Base-by-base conservation (phyloP, 2,797 vertebrate genomes). In the Sebastes hubbsi region DNA sequence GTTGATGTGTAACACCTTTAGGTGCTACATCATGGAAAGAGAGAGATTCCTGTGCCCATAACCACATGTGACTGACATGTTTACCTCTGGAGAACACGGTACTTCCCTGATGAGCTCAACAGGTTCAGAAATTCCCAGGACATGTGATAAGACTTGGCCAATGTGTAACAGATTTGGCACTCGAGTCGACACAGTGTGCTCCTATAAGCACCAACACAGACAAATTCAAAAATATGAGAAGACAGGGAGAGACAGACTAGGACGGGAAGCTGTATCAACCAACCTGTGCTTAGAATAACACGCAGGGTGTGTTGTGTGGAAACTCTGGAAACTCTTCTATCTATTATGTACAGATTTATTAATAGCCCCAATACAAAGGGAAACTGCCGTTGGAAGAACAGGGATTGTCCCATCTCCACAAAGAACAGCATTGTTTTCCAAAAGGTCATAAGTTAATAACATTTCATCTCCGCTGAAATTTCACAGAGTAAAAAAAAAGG, bases 161-260 rank as follows among this genome's bases (percentile, higher is more conserved):
- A 93, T 91, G 85, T 92, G 79, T 89, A 91, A 92, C 89, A 90
- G 83, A 89, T 81, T 83, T 90, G 87, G 84, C 84, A 84, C 42
- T 49, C 38, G 59, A 84, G 62, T n/a, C 9, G 22, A 36, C 29
- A 72, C 20, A 77, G 49, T 36, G 34, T 5, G 10, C 27, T 83
- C 12, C 38, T 38, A 4, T 36, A 61, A 49, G 58, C 55, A 42
- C 6, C 30, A 52, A 71, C 49, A 29, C 46, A 60, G 73, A 75
- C 25, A 78, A 74, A 83, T 46, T 61, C 14, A 84, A 60, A 78
- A 64, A 84, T 54, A 62, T 30, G 52, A 77, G 67, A 69, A 55
- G 2, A 80, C 32, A 54, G 16, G 30, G 66, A 67, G 63, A 75
- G 65, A 54, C 52, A 68, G 38, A 67, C 3, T 8, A 34, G 76